Conservation (phyloP, 2,888 invertebrate species). For the Eupithecia pulchellata region DNA sequence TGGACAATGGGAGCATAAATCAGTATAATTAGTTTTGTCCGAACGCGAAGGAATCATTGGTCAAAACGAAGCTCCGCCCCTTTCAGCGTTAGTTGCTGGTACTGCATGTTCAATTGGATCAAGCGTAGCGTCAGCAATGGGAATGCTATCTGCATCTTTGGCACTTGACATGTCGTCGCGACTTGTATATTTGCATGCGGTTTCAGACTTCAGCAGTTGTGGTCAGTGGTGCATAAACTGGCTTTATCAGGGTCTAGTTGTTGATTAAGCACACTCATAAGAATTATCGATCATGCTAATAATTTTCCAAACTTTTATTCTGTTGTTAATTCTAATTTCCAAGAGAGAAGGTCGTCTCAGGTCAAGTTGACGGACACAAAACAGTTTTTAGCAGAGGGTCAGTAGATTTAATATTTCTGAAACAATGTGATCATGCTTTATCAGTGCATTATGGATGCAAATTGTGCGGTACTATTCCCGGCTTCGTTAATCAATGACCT, state of each 20-base stretch:
- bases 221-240: not conserved
- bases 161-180: constrained; percentile 25
- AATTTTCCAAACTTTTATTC: not conserved
- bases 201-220: constrained; percentile 7
- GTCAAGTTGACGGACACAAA: not conserved
- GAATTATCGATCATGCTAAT: not conserved
- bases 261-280: not conserved
- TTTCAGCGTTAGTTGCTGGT: constrained; percentile 71
- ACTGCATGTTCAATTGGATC: constrained; percentile 73
- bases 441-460: not conserved
- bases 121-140: constrained; percentile 71
- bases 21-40: constrained; percentile 95
- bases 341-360: not conserved
- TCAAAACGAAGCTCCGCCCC: constrained; percentile 87
- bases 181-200: constrained; percentile 17
- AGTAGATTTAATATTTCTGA: not conserved
- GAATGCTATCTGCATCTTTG: constrained; percentile 45
- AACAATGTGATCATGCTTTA: not conserved
- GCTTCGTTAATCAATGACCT: not conserved
- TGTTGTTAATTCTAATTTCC: not conserved
- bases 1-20: constrained; percentile 97
- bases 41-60: constrained; percentile 87
- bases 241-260: not conserved
- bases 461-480: not conserved
- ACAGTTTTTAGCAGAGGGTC: not conserved